Evolutionary conservation across 2,888 invertebrate species (phyloP).

Genomic region (Euplagia quadripunctaria): DNA sequence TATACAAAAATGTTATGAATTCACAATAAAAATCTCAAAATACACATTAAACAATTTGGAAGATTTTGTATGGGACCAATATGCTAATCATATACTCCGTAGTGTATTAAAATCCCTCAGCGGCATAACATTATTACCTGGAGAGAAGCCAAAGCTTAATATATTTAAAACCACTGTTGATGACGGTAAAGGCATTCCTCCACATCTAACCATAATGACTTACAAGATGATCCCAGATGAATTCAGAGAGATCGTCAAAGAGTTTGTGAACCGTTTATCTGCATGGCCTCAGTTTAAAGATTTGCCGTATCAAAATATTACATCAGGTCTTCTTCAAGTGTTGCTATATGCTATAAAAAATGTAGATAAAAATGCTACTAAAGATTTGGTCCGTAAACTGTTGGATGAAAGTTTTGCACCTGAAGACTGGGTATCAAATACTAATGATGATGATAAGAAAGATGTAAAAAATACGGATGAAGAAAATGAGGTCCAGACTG

Average conservation of each 20-base stretch:
- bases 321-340: conserved; percentile 91
- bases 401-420: conserved; percentile 89
- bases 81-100: conserved; percentile 92
- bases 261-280: conserved; percentile 89
- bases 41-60: conserved; percentile 94
- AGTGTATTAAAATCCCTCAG: conserved; percentile 90
- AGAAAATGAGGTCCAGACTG: conserved; percentile 22
- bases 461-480: conserved; percentile 40
- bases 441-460: conserved; percentile 54
- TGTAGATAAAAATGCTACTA: conserved; percentile 85
- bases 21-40: conserved; percentile 90
- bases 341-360: conserved; percentile 88
- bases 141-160: conserved; percentile 79
- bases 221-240: conserved; percentile 87
- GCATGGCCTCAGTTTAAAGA: conserved; percentile 93
- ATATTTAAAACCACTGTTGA: conserved; percentile 67
- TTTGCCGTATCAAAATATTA: conserved; percentile 89
- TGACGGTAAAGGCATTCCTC: conserved; percentile 71
- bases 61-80: conserved; percentile 93
- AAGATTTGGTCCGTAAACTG: conserved; percentile 87
- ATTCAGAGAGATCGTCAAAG: conserved; percentile 88
- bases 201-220: conserved; percentile 73
- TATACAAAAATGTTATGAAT: conserved; percentile 87
- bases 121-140: conserved; percentile 88
- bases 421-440: conserved; percentile 69